These are phyloP conservation scores for Beroe ovata DNA, from an alignment of 37 sponge, comb jelly and placozoan genomes.

Conservation along the genomic window DNA sequence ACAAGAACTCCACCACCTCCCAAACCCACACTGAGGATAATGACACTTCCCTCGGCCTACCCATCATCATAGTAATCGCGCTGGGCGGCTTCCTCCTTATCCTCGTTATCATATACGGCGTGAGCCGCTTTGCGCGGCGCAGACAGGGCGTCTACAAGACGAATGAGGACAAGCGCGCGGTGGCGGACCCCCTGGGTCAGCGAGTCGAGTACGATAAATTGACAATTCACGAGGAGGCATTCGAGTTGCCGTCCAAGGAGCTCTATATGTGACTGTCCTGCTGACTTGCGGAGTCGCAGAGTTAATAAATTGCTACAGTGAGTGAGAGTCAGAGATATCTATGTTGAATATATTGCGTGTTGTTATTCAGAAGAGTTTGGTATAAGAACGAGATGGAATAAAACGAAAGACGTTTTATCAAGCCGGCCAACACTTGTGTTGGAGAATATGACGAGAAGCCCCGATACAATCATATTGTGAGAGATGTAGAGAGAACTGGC, in stretches of 20 bases:
- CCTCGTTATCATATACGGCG: conserved; percentile 33
- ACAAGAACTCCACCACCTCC: not conserved
- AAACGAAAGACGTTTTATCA: not conserved
- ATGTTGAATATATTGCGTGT: not conserved
- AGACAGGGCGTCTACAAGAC: conserved; percentile 62
- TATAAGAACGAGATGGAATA: not conserved
- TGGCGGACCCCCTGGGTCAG: conserved; percentile 4
- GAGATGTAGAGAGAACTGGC: too few species aligned
- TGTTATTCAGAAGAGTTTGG: not conserved
- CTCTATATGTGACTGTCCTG: conserved; percentile 36
- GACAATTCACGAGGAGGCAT: conserved; percentile 23
- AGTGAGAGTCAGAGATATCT: not conserved
- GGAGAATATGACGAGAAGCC: too few species aligned
- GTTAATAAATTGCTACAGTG: not conserved
- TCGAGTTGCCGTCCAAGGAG: conserved; percentile 48
- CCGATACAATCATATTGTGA: too few species aligned
- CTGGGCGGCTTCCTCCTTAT: conserved; percentile 31
- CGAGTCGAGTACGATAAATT: conserved; percentile 41
- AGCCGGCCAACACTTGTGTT: too few species aligned
- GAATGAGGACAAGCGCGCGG: conserved; percentile 43
- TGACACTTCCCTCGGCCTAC: conserved; percentile 1
- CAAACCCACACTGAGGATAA: conserved; percentile 16
- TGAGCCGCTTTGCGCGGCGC: conserved; percentile 60
- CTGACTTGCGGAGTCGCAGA: not conserved
- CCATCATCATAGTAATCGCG: conserved; percentile 20